A percentile compares a stretch with the other conserved stretches of the same genome.
phyloP scores from a whole-genome alignment of 2,888 invertebrate species.

The Campoplex nolae region DNA sequence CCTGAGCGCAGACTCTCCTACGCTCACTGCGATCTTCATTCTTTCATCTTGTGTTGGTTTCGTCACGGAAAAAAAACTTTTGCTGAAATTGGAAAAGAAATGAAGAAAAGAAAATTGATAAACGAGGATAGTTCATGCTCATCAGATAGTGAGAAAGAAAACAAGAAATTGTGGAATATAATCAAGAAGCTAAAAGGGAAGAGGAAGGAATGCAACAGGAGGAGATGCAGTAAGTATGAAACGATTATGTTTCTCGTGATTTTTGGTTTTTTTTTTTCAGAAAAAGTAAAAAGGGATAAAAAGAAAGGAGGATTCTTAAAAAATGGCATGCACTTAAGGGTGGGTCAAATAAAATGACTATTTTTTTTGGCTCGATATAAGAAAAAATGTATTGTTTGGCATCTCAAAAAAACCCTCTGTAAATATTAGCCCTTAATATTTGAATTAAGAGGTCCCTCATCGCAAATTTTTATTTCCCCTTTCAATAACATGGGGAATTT shows the following conservation, averaged over 20 bases:
- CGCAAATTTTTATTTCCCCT: too few species aligned
- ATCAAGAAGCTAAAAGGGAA: background rate
- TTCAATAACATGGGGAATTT: too few species aligned
- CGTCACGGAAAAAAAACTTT: constrained; percentile 2
- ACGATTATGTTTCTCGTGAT: background rate
- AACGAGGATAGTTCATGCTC: background rate
- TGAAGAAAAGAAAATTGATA: background rate
- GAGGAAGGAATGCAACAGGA: background rate
- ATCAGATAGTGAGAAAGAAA: constrained; percentile 3
- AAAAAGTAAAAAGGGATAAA: background rate
- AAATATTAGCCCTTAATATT: too few species aligned
- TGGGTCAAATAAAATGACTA: too few species aligned
- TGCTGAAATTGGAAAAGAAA: background rate
- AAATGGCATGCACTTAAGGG: background rate
- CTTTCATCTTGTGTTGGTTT: constrained; percentile 49
- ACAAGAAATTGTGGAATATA: background rate
- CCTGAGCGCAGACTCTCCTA: too few species aligned
- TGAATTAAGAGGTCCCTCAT: too few species aligned
- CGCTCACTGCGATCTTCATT: background rate
- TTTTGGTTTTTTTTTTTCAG: background rate
- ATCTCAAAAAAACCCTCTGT: too few species aligned
- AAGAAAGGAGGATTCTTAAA: background rate
- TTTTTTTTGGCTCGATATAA: too few species aligned
- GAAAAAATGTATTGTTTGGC: too few species aligned
- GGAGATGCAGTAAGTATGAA: background rate